These are phyloP conservation scores for Drosophila lacicola DNA, from an alignment of 2,888 invertebrate species.

Conservation along the genomic window DNA sequence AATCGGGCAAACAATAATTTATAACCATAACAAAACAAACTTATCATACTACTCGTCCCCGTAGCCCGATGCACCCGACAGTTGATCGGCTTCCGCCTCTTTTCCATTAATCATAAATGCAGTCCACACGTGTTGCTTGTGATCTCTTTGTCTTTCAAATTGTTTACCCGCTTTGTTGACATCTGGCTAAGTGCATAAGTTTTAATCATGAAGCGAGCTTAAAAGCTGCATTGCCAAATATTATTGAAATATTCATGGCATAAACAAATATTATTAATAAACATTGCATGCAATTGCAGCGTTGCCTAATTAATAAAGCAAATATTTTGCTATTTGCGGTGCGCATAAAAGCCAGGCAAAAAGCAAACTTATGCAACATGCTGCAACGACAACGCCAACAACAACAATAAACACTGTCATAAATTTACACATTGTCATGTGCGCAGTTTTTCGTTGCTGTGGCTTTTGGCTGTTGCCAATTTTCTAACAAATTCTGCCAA, in stretches of 20 bases:
- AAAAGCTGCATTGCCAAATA: slow-evolving; percentile 69
- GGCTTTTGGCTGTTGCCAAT: slow-evolving; percentile 45
- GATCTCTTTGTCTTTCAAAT: slow-evolving; percentile 30
- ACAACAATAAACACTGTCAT: slow-evolving; percentile 56
- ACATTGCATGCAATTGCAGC: slow-evolving; percentile 49
- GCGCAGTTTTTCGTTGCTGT: slow-evolving; percentile 47
- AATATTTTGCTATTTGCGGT: slow-evolving; percentile 71
- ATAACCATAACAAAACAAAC: slow-evolving; percentile 38
- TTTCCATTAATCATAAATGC: slow-evolving; percentile 52
- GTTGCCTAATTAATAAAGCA: slow-evolving; percentile 77
- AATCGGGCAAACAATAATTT: slow-evolving; percentile 31
- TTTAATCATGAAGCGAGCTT: slow-evolving; percentile 32
- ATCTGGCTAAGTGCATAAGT: slow-evolving; percentile 50
- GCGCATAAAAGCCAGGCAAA: slow-evolving; percentile 60
- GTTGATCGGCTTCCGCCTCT: slow-evolving; percentile 47
- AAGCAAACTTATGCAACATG: slow-evolving; percentile 53
- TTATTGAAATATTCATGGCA: slow-evolving; percentile 45
- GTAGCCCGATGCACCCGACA: slow-evolving; percentile 5
- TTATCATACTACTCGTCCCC: slow-evolving; percentile 14
- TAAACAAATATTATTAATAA: slow-evolving; percentile 63
- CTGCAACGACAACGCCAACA: slow-evolving; percentile 23
- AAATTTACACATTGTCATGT: slow-evolving; percentile 77
- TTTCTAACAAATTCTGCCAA: slow-evolving; percentile 78
- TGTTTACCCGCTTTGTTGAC: slow-evolving; percentile 49
- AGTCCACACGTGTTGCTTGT: slow-evolving; percentile 14